Conservation (phyloP, 1,140 invertebrate species). For the Brevipalpus yothersi region DNA sequence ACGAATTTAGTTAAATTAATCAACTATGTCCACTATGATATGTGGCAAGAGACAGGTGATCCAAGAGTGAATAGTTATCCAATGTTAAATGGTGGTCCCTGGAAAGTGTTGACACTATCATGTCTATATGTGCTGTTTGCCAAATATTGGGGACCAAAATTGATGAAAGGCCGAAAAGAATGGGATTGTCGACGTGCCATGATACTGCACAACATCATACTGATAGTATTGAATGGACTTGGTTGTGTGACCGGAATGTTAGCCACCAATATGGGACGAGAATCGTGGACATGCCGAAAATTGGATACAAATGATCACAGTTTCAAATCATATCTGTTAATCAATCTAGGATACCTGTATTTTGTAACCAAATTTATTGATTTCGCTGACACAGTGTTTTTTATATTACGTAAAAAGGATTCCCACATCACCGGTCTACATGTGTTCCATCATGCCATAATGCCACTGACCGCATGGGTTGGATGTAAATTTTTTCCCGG, state of each 20-base stretch:
- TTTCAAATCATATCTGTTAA: background rate
- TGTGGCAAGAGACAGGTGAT: slow-evolving; percentile 25
- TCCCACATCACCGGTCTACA: slow-evolving; percentile 24
- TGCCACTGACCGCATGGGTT: slow-evolving; percentile 11
- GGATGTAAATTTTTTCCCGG: slow-evolving; percentile 4
- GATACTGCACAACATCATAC: background rate
- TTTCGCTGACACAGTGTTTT: slow-evolving; percentile 24
- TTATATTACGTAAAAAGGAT: slow-evolving; percentile 25
- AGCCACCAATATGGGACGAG: background rate
- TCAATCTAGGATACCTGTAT: slow-evolving; percentile 19
- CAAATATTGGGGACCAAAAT: slow-evolving; percentile 39
- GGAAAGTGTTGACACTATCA: slow-evolving; percentile 15
- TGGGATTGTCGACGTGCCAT: slow-evolving; percentile 26
- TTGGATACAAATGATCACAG: background rate
- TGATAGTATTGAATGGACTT: background rate
- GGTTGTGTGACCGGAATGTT: background rate
- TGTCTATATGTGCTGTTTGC: slow-evolving; percentile 53
- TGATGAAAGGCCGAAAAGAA: slow-evolving; percentile 63
- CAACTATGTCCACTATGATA: slow-evolving; percentile 1
- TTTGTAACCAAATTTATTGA: slow-evolving; percentile 24
- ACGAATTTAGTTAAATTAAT: background rate
- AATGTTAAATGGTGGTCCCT: slow-evolving; percentile 30
- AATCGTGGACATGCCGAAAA: background rate
- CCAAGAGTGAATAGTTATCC: slow-evolving; percentile 55
- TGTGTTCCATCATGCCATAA: slow-evolving; percentile 24